These are phyloP conservation scores for Prolemur simus DNA, from an alignment of 2,113 vertebrate species.

Conservation along the genomic window DNA sequence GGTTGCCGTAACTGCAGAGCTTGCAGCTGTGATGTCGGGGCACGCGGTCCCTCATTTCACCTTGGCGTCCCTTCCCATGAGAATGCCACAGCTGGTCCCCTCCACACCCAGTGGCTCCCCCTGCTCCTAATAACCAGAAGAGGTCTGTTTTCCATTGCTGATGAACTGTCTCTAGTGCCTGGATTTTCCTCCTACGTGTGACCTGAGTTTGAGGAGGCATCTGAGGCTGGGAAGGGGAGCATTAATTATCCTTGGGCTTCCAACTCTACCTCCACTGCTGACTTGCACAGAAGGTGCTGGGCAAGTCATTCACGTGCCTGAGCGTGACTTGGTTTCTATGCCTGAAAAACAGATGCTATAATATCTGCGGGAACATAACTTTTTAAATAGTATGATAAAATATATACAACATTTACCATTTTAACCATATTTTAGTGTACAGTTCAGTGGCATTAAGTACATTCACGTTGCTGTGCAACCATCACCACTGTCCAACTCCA, in stretches of 20 bases:
- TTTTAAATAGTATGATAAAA: background rate
- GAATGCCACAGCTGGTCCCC: background rate
- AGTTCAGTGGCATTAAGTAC: background rate
- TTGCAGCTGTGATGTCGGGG: background rate
- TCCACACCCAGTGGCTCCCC: background rate
- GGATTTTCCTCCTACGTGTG: background rate
- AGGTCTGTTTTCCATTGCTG: background rate
- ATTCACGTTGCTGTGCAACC: background rate
- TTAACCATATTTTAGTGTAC: background rate
- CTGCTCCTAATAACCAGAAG: background rate
- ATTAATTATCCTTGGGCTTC: background rate
- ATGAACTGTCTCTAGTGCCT: background rate
- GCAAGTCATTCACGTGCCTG: background rate
- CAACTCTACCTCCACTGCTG: background rate
- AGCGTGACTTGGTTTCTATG: background rate
- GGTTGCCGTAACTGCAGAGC: background rate
- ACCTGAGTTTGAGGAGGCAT: background rate
- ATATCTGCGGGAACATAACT: too few species aligned
- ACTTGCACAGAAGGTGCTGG: background rate
- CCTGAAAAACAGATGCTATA: background rate
- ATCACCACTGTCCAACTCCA: background rate
- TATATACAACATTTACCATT: too few species aligned
- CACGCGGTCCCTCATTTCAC: rapidly evolving
- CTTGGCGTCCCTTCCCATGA: background rate
- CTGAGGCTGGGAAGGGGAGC: background rate